Conservation (phyloP, 2,113 vertebrate species). For the Scomber japonicus region DNA sequence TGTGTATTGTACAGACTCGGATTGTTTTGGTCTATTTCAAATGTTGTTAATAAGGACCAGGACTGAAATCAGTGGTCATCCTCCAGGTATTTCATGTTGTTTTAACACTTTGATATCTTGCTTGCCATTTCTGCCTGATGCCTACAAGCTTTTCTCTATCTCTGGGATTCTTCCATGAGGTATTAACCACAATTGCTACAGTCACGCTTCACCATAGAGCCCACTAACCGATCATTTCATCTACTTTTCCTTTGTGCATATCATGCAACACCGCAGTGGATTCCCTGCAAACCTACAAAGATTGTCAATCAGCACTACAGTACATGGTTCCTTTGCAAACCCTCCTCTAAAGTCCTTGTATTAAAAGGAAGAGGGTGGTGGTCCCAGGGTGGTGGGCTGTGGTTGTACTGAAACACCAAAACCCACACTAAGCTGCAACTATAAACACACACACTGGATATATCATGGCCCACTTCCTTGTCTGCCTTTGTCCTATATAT, state of each 20-base stretch:
- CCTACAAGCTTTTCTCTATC: conserved; percentile 23
- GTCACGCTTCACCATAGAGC: conserved; percentile 2
- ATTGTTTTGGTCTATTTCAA: too few species aligned
- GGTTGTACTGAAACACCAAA: conserved; percentile 39
- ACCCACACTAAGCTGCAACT: conserved; percentile 20
- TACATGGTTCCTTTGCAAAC: conserved; percentile 24
- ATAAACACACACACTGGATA: conserved; percentile 21
- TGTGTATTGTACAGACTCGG: not conserved
- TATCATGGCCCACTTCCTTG: conserved; percentile 60
- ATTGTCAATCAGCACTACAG: conserved; percentile 29
- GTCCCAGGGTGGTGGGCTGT: conserved; percentile 37
- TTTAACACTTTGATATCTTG: too few species aligned
- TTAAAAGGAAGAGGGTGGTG: conserved; percentile 56
- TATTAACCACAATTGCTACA: conserved; percentile 22
- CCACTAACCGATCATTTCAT: conserved; percentile 7
- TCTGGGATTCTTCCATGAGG: conserved; percentile 16
- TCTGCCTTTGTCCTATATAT: conserved; percentile 24
- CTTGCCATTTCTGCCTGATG: conserved; percentile 14
- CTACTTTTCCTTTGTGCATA: conserved; percentile 7
- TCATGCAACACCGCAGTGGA: not conserved
- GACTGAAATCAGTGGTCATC: conserved; percentile 4
- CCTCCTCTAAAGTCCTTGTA: conserved; percentile 35
- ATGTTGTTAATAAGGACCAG: too few species aligned
- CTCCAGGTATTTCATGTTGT: not conserved
- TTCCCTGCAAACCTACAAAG: conserved; percentile 28